Evolutionary conservation across 2,113 vertebrate species (phyloP).

Genomic region (Sturnus vulgaris): DNA sequence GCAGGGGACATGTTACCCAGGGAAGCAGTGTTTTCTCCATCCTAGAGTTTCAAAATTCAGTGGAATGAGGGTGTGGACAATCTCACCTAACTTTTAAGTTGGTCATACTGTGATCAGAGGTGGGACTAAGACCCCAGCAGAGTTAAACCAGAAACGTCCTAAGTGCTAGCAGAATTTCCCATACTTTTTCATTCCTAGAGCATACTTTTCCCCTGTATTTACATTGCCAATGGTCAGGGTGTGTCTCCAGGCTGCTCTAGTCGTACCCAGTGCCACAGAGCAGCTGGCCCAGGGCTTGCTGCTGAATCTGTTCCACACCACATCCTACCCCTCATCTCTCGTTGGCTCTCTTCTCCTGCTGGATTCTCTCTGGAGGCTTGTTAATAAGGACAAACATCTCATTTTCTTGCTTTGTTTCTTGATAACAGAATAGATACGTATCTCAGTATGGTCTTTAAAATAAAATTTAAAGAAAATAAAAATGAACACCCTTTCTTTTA

Average conservation of each 20-base stretch:
- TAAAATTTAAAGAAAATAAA: not conserved
- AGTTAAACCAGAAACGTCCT: not conserved
- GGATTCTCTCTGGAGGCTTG: not conserved
- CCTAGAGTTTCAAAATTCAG: not conserved
- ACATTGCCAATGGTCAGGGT: accelerated
- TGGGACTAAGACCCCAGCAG: not conserved
- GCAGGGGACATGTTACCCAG: not conserved
- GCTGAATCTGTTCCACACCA: not conserved
- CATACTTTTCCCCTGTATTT: not conserved
- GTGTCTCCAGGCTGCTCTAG: not conserved
- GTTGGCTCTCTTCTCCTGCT: not conserved
- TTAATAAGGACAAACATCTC: not conserved
- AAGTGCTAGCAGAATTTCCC: not conserved
- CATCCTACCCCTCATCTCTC: not conserved
- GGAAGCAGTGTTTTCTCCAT: not conserved
- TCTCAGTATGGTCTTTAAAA: not conserved
- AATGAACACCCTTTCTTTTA: not conserved
- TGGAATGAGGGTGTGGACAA: not conserved
- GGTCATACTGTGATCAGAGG: not conserved
- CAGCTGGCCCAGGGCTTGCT: not conserved
- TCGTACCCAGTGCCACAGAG: not conserved
- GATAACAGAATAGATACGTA: not conserved
- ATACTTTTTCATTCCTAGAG: not conserved
- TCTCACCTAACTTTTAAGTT: not conserved
- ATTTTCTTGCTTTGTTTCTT: not conserved